These are phyloP conservation scores for Zapus hudsonius DNA, from an alignment of 2,113 vertebrate genomes.

Conservation along the genomic window DNA sequence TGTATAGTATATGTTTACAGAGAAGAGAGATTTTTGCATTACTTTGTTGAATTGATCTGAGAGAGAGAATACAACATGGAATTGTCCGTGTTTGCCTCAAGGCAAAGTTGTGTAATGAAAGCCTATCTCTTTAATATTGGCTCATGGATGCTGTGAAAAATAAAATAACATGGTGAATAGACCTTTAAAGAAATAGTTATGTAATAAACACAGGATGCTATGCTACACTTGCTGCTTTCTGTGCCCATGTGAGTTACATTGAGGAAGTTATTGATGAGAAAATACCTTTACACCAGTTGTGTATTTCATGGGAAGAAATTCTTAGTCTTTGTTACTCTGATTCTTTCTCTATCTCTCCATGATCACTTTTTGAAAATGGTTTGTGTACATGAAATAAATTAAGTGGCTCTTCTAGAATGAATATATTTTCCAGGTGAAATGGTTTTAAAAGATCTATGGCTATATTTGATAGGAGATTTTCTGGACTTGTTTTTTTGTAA, in stretches of 20 bases:
- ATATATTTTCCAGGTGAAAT: not conserved
- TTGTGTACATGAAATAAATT: not conserved
- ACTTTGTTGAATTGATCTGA: slow-evolving; percentile 22
- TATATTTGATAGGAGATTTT: not conserved
- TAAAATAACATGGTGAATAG: not conserved
- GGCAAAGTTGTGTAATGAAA: not conserved
- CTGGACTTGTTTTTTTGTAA: not conserved
- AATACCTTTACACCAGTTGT: not conserved
- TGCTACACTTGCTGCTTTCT: not conserved
- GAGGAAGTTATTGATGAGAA: not conserved
- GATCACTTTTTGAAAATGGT: not conserved
- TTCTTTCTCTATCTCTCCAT: not conserved
- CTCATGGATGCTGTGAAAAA: not conserved
- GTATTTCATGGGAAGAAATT: not conserved
- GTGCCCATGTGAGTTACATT: not conserved
- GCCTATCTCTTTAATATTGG: not conserved
- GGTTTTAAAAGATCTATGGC: not conserved
- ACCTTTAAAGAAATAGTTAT: slow-evolving; percentile 14
- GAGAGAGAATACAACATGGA: not conserved
- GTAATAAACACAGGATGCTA: not conserved
- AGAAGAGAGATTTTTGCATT: not conserved
- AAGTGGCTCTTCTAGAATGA: not conserved
- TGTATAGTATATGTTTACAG: not conserved
- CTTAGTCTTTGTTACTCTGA: not conserved
- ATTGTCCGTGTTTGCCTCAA: not conserved